Percentiles rank a stretch among this genome's conserved stretches.
Conservation (phyloP, 1,140 invertebrate genomes). For the Drosophila kepulauana region DNA sequence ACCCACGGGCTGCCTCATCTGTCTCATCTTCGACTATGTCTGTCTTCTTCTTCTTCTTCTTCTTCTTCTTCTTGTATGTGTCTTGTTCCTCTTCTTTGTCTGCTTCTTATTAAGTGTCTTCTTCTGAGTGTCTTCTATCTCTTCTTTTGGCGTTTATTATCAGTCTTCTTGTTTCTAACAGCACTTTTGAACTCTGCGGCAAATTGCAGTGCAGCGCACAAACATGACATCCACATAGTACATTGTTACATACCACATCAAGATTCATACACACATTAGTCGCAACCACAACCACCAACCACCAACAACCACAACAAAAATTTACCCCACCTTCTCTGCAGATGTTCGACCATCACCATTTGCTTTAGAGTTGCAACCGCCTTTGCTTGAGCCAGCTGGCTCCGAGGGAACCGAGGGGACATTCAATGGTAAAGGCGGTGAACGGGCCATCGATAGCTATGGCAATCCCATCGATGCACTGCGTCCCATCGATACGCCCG, state of each 20-base stretch:
- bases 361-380: slow-evolving; percentile 79
- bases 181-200: slow-evolving; percentile 36
- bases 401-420: slow-evolving; percentile 22
- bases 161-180: slow-evolving; percentile 45
- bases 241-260: slow-evolving; percentile 8
- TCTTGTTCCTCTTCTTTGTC: slow-evolving; percentile 3
- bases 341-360: slow-evolving; percentile 79
- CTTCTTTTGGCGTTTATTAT: slow-evolving; percentile 5
- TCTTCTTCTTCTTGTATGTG: slow-evolving; percentile 9
- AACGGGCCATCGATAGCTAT: slow-evolving; percentile 74
- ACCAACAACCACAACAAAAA: slow-evolving; percentile 40
- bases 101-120: background rate
- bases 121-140: slow-evolving; percentile 11
- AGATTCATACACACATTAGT: slow-evolving; percentile 20
- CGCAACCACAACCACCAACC: slow-evolving; percentile 20
- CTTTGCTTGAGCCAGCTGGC: slow-evolving; percentile 55
- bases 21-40: slow-evolving; percentile 38
- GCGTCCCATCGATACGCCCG: slow-evolving; percentile 78
- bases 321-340: slow-evolving; percentile 62
- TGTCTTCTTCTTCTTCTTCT: background rate
- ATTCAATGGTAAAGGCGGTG: slow-evolving; percentile 43
- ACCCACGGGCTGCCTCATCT: slow-evolving; percentile 62
- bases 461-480: slow-evolving; percentile 77
- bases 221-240: background rate
- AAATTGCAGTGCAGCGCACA: slow-evolving; percentile 30